These are phyloP conservation scores for Hippocampus guttulatus DNA, from an alignment of 2,113 vertebrate species.

Conservation along the genomic window DNA sequence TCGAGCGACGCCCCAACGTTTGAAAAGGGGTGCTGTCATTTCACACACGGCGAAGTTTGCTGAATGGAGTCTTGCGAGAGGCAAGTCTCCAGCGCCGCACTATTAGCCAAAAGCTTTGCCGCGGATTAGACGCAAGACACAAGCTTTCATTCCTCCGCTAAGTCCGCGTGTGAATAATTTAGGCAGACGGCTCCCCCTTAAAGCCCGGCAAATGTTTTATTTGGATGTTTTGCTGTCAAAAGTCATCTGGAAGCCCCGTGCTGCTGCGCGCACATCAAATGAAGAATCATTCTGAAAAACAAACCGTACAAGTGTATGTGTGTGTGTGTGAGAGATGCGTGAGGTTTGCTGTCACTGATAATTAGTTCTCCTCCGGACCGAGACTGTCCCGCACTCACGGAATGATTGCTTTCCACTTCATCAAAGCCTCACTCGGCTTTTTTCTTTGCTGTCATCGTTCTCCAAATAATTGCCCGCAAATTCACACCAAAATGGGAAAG, in stretches of 20 bases:
- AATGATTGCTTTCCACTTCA: slow-evolving; percentile 28
- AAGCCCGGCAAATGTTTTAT: slow-evolving; percentile 64
- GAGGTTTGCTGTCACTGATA: slow-evolving; percentile 57
- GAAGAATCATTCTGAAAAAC: slow-evolving; percentile 11
- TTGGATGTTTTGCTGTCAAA: slow-evolving; percentile 68
- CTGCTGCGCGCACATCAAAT: slow-evolving; percentile 8
- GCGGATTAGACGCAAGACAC: slow-evolving; percentile 67
- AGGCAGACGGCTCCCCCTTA: slow-evolving; percentile 50
- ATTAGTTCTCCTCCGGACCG: slow-evolving; percentile 54
- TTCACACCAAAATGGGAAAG: neutral
- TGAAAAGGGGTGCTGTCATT: slow-evolving; percentile 62
- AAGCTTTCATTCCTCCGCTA: slow-evolving; percentile 63
- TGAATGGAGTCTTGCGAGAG: slow-evolving; percentile 65
- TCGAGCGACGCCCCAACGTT: slow-evolving; percentile 65
- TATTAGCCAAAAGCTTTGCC: slow-evolving; percentile 66
- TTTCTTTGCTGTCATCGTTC: neutral
- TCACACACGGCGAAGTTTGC: slow-evolving; percentile 68
- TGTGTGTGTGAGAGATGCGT: slow-evolving; percentile 59
- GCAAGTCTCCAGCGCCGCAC: slow-evolving; percentile 59
- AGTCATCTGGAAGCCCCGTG: slow-evolving; percentile 55
- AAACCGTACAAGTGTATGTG: slow-evolving; percentile 34
- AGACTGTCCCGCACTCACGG: slow-evolving; percentile 28
- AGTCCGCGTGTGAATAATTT: slow-evolving; percentile 71
- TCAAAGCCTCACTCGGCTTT: neutral
- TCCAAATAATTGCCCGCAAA: neutral